Base-by-base conservation (phyloP, 1,140 invertebrate species). In the Acromyrmex charruanus region DNA sequence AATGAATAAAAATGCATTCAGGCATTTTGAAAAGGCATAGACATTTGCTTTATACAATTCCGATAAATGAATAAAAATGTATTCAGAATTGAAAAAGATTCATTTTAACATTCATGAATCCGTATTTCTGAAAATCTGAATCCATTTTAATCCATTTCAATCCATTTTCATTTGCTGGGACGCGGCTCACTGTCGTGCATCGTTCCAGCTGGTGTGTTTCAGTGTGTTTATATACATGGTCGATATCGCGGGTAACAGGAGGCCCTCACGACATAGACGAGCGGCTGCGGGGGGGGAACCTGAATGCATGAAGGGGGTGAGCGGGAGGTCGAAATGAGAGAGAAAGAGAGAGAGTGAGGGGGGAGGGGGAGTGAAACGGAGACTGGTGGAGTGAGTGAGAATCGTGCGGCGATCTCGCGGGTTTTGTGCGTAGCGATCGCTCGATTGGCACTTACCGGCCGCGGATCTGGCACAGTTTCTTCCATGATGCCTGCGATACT, bases 401-500 rank as follows among this genome's bases (percentile, higher is more conserved):
- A 39, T 39, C 44, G 39, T 68, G 25, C 80, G 66, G 68, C 55
- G 35, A 39, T 91, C 91, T 93, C 63, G 72, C 72, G 89, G 86
- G 85, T 88, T 75, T 88, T 35, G 74, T 87, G 87, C 86, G 65
- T 86, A 85, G 72, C 82, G 87, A 91, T 90, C 86, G 53, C 53
- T 66, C 71, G 53, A 59, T 75, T 90, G 69, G 69, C 84, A 95
- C 95, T 95, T 94, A 95, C 95, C 94, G 94, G 94, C 92, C 86
- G 94, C 86, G 91, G 93, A 93, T 91, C 93, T 94, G 87, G 89
- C 77, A 58, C 31, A 72, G 84, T 87, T 92, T 92, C 93, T 95
- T 88, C 93, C 94, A 94, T 94, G 91, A 93, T 93, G 92, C 87
- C 93, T 94, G 71, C 94, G 92, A 79, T 92, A 92, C 89, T 93